phyloP scores from a whole-genome alignment of 2,888 invertebrate species.

The Agrochola circellaris region DNA sequence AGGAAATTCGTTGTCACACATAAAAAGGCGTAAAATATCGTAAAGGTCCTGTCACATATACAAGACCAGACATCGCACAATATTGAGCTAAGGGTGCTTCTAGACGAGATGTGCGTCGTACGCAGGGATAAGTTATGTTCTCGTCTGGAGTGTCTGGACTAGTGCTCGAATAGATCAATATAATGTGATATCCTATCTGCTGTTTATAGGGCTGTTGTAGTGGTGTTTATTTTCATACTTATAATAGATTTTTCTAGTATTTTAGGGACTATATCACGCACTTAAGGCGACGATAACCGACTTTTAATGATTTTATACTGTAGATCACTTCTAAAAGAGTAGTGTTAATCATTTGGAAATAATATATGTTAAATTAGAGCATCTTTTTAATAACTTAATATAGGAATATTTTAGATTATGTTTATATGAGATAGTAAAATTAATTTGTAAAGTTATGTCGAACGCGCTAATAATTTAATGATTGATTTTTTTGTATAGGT shows the following conservation, averaged over 20 bases:
- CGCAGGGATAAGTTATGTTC: constrained; percentile 28
- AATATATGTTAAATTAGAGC: no score
- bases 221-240: not conserved
- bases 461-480: no score
- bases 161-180: constrained; percentile 28
- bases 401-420: no score
- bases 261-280: not conserved
- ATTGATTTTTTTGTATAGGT: no score
- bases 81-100: constrained; percentile 41
- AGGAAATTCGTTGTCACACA: constrained; percentile 41
- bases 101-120: constrained; percentile 34
- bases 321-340: no score
- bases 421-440: no score
- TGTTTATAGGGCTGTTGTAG: not conserved
- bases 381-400: no score
- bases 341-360: no score
- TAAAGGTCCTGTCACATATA: constrained; percentile 47
- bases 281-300: no score
- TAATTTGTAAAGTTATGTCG: no score
- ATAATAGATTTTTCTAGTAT: not conserved
- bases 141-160: constrained; percentile 4
- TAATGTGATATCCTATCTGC: constrained; percentile 1
- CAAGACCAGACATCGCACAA: constrained; percentile 34
- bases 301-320: no score
- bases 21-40: constrained; percentile 55